Evolutionary conservation across 2,888 invertebrate species (phyloP), one percentile per base, ranked within the genome.

Genomic region (Lissonota sp.): DNA sequence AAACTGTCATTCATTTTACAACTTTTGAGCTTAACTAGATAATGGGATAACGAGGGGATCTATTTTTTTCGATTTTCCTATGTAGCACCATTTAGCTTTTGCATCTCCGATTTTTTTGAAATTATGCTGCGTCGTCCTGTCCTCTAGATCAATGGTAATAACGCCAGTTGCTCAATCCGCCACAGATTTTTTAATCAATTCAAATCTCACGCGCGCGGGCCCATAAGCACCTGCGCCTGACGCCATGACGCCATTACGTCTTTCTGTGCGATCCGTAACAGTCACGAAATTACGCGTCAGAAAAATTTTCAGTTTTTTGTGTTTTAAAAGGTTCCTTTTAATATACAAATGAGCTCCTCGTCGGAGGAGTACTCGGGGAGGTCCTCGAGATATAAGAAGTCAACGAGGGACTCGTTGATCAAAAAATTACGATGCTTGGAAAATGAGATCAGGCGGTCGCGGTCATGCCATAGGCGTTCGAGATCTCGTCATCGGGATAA

Each of bases 241-340:
- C 10, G 12, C 26, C 51, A 42, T 53, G 8, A 73, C 69, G 42
- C 72, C 70, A 77, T 75, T 82, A 79, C 71, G 74, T 79, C 26
- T 79, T 79, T 82, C 79, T 79, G 72, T 79, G 82, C 79, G 72
- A 82, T 79, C 79, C 82, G 51, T 42, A 16, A 79, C 73, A 76
- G 71, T 69, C 79, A 51, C 39, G 16, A 76, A 57, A 75, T 67
- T 62, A 63, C 58, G 58, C 14, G 58, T 49, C 42, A 57, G 5
- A 26, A 75, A 42, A 62, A 64, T 58, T 37, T 66, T 72, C 42
- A 53, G 46, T 70, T 49, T 10, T n/a, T 58, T 60, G 53, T 58
- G 55, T 6, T 60, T 63, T 51, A 37, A 8, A 60, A 44, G 7
- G 12, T 58, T 60, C 5, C 26, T 4, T n/a, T 37, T 55, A 55